These are phyloP conservation scores for Lordiphosa fenestrarum DNA, from an alignment of 2,888 invertebrate species.

Conservation along the genomic window DNA sequence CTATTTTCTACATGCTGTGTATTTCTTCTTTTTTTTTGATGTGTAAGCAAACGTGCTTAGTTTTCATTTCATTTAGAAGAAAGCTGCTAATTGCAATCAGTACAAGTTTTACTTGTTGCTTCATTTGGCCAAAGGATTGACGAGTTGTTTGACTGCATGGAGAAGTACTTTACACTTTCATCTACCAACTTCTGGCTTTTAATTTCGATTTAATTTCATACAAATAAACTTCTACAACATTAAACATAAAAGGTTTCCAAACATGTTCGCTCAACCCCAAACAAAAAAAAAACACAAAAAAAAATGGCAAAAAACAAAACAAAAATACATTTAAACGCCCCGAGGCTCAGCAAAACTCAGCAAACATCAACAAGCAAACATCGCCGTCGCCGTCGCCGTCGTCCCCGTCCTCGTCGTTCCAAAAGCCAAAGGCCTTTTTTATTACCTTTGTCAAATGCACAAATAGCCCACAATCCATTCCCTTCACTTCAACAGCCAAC, in stretches of 20 bases:
- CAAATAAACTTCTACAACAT: constrained; percentile 14
- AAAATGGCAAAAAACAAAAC: constrained; percentile 21
- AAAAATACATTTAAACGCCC: constrained; percentile 48
- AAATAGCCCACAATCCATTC: constrained; percentile 66
- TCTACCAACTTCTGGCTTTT: constrained; percentile 10
- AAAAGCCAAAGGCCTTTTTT: constrained; percentile 68
- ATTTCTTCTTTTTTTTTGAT: constrained; percentile 6
- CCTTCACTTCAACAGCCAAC: constrained; percentile 23
- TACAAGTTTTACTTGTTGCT: constrained; percentile 67
- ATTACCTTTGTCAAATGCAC: constrained; percentile 76
- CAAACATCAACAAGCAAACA: constrained; percentile 57
- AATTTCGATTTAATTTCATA: constrained; percentile 25
- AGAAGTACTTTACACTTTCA: constrained; percentile 20
- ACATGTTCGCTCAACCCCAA: constrained; percentile 24
- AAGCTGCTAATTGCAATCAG: constrained; percentile 75
- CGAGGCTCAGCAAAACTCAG: constrained; percentile 38
- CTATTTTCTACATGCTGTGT: constrained; percentile 11
- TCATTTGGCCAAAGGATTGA: constrained; percentile 46
- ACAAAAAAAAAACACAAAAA: not conserved
- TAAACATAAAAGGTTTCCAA: constrained; percentile 34
- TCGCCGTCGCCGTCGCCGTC: too few relatives aligned
- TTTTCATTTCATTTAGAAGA: constrained; percentile 66
- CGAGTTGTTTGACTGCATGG: constrained; percentile 43
- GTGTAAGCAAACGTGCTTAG: constrained; percentile 34
- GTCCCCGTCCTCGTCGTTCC: constrained; percentile 26